Conservation (phyloP, 2,113 vertebrate species). For the Urocitellus parryii region DNA sequence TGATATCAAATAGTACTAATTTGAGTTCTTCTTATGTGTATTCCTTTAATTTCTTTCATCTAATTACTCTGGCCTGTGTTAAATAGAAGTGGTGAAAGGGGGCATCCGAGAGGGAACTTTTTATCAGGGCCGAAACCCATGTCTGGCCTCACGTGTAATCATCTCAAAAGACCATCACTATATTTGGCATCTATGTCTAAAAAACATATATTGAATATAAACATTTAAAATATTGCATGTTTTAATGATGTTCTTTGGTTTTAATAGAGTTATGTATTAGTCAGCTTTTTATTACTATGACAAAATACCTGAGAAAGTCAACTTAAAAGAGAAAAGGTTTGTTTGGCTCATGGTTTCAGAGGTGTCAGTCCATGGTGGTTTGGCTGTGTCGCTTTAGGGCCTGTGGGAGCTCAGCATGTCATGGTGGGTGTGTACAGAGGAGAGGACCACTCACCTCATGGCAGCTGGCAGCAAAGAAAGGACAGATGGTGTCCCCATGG, state of each 20-base stretch:
- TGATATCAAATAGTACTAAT: too few species aligned
- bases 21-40: too few species aligned
- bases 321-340: background rate
- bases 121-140: background rate
- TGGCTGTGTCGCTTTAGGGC: background rate
- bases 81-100: too few species aligned
- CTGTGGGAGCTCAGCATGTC: background rate
- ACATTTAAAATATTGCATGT: background rate
- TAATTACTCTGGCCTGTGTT: too few species aligned
- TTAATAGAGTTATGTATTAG: background rate
- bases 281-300: background rate
- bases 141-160: fast-evolving
- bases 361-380: background rate
- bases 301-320: background rate
- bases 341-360: background rate
- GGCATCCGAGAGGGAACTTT: background rate
- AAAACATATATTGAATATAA: background rate
- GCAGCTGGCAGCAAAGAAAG: background rate
- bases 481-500: background rate
- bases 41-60: too few species aligned
- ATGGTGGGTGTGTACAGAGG: fast-evolving
- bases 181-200: background rate
- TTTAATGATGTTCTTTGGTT: background rate
- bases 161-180: background rate
- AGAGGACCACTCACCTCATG: background rate